Evolutionary conservation across 64 coral and sea anemone genomes (phyloP).

Genomic region (Pachyseris speciosa): DNA sequence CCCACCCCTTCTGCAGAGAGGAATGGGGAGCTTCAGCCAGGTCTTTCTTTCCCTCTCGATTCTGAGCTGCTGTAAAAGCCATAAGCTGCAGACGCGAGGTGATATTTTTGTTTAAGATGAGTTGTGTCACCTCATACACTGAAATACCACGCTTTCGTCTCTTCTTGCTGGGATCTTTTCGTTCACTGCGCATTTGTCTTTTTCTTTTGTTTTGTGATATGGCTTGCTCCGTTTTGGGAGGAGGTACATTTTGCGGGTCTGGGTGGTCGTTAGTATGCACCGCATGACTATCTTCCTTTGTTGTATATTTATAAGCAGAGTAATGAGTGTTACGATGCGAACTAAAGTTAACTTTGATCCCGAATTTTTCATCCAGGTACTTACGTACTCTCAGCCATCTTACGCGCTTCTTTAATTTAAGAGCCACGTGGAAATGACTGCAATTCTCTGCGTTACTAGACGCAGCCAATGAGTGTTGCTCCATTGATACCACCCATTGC

Average conservation of each 20-base stretch:
- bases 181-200: neutral
- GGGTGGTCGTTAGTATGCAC: constrained; percentile 3
- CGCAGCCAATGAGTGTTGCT: constrained; percentile 1
- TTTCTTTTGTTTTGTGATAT: constrained; percentile 12
- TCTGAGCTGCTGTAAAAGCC: constrained; percentile 7
- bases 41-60: constrained; percentile 28
- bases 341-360: constrained; percentile 21
- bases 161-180: neutral
- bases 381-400: constrained; percentile 4
- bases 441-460: neutral
- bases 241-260: neutral
- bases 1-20: too few species aligned
- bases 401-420: neutral
- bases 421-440: neutral
- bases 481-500: neutral
- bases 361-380: neutral
- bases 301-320: constrained; percentile 30
- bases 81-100: constrained; percentile 34
- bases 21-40: too few species aligned
- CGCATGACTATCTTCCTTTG: neutral
- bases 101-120: constrained; percentile 7
- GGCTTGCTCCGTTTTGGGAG: neutral
- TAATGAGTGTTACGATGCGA: constrained; percentile 17
- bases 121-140: constrained; percentile 35
- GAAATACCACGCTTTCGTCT: neutral